Evolutionary conservation across 2,888 invertebrate species (phyloP).

Genomic region (Toxonevra muliebris): DNA sequence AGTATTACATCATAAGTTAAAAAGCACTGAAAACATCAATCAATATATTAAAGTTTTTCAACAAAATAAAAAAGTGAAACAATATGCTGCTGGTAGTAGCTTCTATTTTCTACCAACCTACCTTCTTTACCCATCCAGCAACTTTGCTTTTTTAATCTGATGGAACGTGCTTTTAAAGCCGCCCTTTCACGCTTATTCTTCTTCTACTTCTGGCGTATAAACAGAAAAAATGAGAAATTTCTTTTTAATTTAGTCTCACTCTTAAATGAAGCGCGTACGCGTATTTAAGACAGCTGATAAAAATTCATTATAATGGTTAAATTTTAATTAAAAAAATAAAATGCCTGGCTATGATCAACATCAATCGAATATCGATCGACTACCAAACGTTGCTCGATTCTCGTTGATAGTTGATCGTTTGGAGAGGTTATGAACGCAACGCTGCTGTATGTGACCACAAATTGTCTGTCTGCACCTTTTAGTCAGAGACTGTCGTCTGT

Average conservation of each 20-base stretch:
- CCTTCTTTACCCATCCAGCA: neutral
- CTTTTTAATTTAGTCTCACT: slow-evolving; percentile 55
- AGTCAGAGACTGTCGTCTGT: slow-evolving; percentile 43
- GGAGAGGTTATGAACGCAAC: neutral
- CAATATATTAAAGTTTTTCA: slow-evolving; percentile 36
- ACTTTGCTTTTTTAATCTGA: slow-evolving; percentile 36
- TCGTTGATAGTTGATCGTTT: neutral
- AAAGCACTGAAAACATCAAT: slow-evolving; percentile 41
- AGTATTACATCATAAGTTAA: slow-evolving; percentile 36
- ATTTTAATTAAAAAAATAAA: slow-evolving; percentile 59
- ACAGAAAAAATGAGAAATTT: slow-evolving; percentile 59
- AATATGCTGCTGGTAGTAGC: neutral
- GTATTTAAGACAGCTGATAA: slow-evolving; percentile 56
- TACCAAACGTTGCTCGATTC: neutral
- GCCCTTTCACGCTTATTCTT: slow-evolving; percentile 50
- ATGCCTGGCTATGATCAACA: neutral
- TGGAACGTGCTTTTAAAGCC: slow-evolving; percentile 32
- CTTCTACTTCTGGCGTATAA: slow-evolving; percentile 30
- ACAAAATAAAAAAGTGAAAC: neutral
- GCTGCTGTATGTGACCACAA: neutral
- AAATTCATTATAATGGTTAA: slow-evolving; percentile 62
- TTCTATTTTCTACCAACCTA: neutral
- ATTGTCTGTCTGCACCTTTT: neutral
- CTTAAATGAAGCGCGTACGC: slow-evolving; percentile 35
- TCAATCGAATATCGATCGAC: slow-evolving; percentile 1